Evolutionary conservation across 2,888 invertebrate species (phyloP), one percentile per base, ranked within the genome.

Genomic region (Rhyacophila evoluta): DNA sequence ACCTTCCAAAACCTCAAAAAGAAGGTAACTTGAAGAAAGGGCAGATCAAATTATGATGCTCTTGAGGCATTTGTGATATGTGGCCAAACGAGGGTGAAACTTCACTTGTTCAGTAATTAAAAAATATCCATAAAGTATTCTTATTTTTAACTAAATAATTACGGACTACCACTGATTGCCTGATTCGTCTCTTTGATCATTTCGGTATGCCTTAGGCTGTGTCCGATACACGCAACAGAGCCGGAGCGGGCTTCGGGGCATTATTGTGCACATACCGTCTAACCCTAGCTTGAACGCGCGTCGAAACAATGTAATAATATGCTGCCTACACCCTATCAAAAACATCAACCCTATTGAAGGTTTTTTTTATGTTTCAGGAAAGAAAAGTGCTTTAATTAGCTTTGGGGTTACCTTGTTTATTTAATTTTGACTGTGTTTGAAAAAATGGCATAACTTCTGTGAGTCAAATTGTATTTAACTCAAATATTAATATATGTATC

Each of bases 121-220:
- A n/a, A n/a, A n/a, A n/a, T n/a, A n/a, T n/a, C n/a, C n/a, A n/a
- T n/a, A n/a, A n/a, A n/a, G n/a, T n/a, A n/a, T n/a, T n/a, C n/a
- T n/a, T n/a, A n/a, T n/a, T n/a, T n/a, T n/a, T n/a, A n/a, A n/a
- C n/a, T n/a, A n/a, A n/a, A n/a, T 33, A 4, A 33, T 2, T 55
- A 55, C 55, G 2, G 19, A 55, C 55, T 55, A 19, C 19, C 55
- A 55, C 55, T 55, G 55, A 25, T 25, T 5, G 15, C 5, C 55
- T 55, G 55, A 55, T 55, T 55, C 55, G 55, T 25, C 25, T 19
- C 55, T 55, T 55, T 55, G 55, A 55, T 55, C 55, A 55, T 8
- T 15, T 55, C 55, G 55, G 55, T 55, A 55, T 55, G 55, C 55
- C 55, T 55, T 55, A 19, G 55, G 55, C 55, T 19, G 15, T 55